Conservation (phyloP, 2,888 invertebrate species). For the Apodemia zela region DNA sequence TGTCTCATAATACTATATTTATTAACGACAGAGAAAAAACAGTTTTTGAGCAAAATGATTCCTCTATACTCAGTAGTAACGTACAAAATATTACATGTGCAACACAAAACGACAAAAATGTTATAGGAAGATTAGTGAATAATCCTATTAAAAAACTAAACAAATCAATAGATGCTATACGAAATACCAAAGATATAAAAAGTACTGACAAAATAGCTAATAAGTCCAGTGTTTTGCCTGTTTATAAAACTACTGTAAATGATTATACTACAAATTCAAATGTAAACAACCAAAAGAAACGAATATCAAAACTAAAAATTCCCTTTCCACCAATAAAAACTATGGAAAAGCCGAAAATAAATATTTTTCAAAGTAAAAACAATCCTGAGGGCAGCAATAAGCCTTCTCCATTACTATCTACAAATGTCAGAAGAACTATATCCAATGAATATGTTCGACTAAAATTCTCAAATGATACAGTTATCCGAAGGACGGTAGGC, state of each 20-base stretch:
- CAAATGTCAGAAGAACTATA: conserved; percentile 69
- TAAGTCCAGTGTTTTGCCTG: conserved; percentile 61
- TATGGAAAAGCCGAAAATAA: conserved; percentile 70
- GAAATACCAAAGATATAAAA: conserved; percentile 46
- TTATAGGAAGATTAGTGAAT: conserved; percentile 56
- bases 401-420: conserved; percentile 58
- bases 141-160: conserved; percentile 58
- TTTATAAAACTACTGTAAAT: conserved; percentile 59
- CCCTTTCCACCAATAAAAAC: conserved; percentile 65
- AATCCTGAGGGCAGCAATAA: conserved; percentile 48
- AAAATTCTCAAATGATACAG: conserved; percentile 69
- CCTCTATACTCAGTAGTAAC: conserved; percentile 43
- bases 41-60: conserved; percentile 33
- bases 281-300: conserved; percentile 52
- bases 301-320: conserved; percentile 60
- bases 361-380: conserved; percentile 65
- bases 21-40: background rate
- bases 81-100: conserved; percentile 30
- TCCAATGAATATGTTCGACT: conserved; percentile 74
- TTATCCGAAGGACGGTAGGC: conserved; percentile 64
- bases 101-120: conserved; percentile 49
- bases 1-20: background rate
- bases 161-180: conserved; percentile 57
- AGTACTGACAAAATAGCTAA: conserved; percentile 45
- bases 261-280: conserved; percentile 45